Conservation (phyloP, 2,113 vertebrate genomes). For the Sinocyclocheilus grahami region DNA sequence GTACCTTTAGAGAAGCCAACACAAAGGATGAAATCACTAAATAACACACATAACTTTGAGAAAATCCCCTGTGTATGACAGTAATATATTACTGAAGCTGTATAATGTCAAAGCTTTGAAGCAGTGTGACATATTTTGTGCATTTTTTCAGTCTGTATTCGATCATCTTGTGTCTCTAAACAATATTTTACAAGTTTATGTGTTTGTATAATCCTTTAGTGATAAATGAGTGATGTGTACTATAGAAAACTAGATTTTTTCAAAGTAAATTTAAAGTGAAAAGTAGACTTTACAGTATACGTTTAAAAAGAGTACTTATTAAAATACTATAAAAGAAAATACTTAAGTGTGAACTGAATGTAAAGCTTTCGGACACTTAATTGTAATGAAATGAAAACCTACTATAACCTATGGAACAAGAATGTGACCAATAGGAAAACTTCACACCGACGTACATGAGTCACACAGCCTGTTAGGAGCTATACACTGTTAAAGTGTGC, state of each 20-base stretch:
- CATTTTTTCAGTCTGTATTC: neutral
- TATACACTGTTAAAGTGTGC: no score
- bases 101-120: neutral
- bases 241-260: neutral
- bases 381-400: no score
- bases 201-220: neutral
- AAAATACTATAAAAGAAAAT: neutral
- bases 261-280: no score
- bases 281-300: neutral
- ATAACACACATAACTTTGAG: conserved; percentile 66
- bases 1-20: conserved; percentile 55
- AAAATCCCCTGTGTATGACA: conserved; percentile 46
- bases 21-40: conserved; percentile 62
- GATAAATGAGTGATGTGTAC: neutral
- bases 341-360: neutral
- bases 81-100: neutral
- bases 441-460: no score
- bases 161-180: neutral
- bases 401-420: no score
- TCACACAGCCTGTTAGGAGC: no score
- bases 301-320: neutral
- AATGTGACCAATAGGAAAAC: no score
- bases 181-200: neutral
- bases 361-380: neutral
- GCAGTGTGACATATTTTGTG: neutral